phyloP scores from a whole-genome alignment of 2,888 invertebrate genomes.

The Tortrix viridana region DNA sequence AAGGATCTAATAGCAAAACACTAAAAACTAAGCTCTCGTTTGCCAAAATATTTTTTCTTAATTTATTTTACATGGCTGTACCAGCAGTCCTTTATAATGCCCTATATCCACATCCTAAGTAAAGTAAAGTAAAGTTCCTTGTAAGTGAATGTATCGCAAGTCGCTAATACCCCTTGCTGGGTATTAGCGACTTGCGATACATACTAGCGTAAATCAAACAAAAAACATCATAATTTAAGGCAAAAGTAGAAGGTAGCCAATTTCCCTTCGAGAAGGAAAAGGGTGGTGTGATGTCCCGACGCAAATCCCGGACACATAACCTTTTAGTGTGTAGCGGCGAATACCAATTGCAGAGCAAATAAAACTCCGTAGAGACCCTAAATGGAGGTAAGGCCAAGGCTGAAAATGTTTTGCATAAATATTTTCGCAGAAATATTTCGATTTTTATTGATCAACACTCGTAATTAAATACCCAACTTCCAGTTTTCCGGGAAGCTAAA shows the following conservation, averaged over 20 bases:
- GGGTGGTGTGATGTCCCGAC: conserved; percentile 47
- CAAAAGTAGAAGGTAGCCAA: conserved; percentile 46
- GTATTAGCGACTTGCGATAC: conserved; percentile 26
- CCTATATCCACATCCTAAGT: too few relatives aligned
- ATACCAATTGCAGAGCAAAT: conserved; percentile 47
- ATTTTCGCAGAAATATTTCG: conserved; percentile 1
- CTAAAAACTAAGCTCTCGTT: too few relatives aligned
- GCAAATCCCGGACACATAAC: conserved; percentile 46
- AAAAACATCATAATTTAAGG: conserved; percentile 43
- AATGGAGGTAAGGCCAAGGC: background rate
- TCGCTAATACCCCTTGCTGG: conserved; percentile 18
- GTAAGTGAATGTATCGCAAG: background rate
- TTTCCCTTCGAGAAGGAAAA: conserved; percentile 49
- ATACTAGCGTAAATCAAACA: conserved; percentile 42
- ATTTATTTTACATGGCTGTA: too few relatives aligned
- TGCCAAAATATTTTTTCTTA: too few relatives aligned
- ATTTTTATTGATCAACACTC: too few relatives aligned
- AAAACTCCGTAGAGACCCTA: conserved; percentile 15
- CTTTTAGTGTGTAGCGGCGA: conserved; percentile 43
- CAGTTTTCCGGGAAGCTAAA: too few relatives aligned
- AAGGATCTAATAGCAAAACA: too few relatives aligned
- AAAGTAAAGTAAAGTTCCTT: too few relatives aligned
- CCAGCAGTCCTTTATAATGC: too few relatives aligned
- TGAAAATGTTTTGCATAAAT: background rate
- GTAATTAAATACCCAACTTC: too few relatives aligned